These are phyloP conservation scores for Percopsis omiscomaycus DNA, from an alignment of 2,797 vertebrate genomes.

Conservation along the genomic window DNA sequence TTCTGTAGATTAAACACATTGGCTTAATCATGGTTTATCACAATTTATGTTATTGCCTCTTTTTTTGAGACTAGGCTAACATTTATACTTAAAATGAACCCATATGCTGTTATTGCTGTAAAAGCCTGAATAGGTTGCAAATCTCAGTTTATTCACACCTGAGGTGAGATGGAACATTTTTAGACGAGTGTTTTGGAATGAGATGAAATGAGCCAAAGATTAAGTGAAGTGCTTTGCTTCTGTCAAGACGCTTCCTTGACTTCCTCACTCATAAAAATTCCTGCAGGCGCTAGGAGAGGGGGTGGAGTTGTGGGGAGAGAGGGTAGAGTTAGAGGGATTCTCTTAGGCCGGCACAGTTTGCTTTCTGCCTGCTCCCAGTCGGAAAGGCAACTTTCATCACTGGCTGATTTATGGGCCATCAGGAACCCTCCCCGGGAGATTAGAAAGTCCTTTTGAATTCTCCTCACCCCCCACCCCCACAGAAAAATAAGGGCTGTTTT, in stretches of 20 bases:
- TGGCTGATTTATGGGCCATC: slow-evolving; percentile 76
- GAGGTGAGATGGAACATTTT: slow-evolving; percentile 6
- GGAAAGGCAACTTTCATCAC: slow-evolving; percentile 82
- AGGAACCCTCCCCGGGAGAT: slow-evolving; percentile 69
- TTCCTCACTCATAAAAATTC: slow-evolving; percentile 77
- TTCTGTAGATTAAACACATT: background rate
- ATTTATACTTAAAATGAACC: background rate
- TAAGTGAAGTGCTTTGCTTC: slow-evolving; percentile 23
- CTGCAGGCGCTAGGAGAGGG: slow-evolving; percentile 59
- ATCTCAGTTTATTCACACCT: background rate
- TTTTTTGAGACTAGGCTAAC: slow-evolving; percentile 8
- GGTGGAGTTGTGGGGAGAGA: slow-evolving; percentile 42
- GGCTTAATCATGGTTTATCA: background rate
- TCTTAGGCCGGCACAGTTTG: slow-evolving; percentile 65
- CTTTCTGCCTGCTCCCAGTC: slow-evolving; percentile 71
- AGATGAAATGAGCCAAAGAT: slow-evolving; percentile 15
- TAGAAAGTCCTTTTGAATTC: slow-evolving; percentile 73
- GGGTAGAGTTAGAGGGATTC: slow-evolving; percentile 29
- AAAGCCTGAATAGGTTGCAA: background rate
- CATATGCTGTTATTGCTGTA: background rate
- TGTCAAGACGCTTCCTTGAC: slow-evolving; percentile 44
- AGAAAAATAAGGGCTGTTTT: slow-evolving; percentile 69
- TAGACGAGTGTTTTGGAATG: background rate
- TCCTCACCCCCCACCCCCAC: slow-evolving; percentile 27
- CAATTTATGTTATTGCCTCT: background rate